Conservation (phyloP, 2,797 vertebrate genomes). For the Aulostomus chinensis region DNA sequence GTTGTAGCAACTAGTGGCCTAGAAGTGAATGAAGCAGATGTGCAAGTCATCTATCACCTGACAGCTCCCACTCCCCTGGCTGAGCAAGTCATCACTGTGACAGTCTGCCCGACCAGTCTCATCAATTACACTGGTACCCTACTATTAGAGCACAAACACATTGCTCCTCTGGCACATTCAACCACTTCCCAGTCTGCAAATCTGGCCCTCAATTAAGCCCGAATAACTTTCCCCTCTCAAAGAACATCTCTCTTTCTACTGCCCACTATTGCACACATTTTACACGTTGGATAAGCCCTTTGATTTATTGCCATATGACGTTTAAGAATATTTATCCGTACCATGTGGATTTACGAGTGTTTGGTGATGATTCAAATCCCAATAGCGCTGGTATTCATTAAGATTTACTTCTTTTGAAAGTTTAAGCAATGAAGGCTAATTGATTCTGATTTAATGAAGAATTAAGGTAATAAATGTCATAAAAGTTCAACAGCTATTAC, state of each 20-base stretch:
- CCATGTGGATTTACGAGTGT: conserved; percentile 21
- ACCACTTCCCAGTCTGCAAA: conserved; percentile 68
- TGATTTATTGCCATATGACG: conserved; percentile 45
- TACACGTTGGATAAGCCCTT: conserved; percentile 28
- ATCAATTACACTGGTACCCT: conserved; percentile 77
- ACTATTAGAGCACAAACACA: conserved; percentile 71
- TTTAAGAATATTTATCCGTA: conserved; percentile 24
- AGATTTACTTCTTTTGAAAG: conserved; percentile 23
- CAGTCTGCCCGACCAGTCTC: conserved; percentile 74
- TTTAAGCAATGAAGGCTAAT: conserved; percentile 15
- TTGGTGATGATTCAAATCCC: conserved; percentile 11
- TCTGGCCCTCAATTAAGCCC: conserved; percentile 76
- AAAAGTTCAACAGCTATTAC: too few relatives aligned
- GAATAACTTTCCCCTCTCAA: conserved; percentile 73
- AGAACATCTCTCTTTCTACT: conserved; percentile 57
- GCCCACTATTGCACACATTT: conserved; percentile 40
- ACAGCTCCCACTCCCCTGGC: conserved; percentile 82
- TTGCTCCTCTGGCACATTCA: conserved; percentile 66
- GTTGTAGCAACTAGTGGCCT: conserved; percentile 90
- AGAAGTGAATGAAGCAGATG: conserved; percentile 90
- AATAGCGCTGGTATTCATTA: conserved; percentile 6
- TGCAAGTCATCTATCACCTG: conserved; percentile 85
- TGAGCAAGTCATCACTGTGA: conserved; percentile 89
- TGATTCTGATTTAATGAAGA: conserved; percentile 25
- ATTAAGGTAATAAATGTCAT: conserved; percentile 24